Evolutionary conservation across 2,888 invertebrate genomes (phyloP).

Genomic region (Petrolisthes cinctipes): DNA sequence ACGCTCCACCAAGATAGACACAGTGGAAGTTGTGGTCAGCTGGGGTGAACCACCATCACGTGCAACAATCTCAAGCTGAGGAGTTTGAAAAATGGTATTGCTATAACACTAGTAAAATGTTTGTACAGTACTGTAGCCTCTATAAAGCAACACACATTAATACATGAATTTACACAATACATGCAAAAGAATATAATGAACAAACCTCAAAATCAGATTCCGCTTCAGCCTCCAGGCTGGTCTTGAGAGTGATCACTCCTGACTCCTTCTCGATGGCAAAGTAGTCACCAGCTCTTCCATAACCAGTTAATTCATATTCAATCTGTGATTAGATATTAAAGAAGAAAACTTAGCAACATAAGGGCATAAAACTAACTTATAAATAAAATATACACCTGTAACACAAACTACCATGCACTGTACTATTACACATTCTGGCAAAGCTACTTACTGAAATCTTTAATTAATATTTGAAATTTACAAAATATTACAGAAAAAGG

Average conservation of each 20-base stretch:
- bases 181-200: not conserved
- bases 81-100: conserved; percentile 21
- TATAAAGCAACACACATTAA: not conserved
- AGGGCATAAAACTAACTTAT: not conserved
- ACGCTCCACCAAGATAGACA: conserved; percentile 80
- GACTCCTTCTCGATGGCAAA: conserved; percentile 89
- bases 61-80: conserved; percentile 84
- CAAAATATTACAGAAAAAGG: not conserved
- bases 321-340: conserved; percentile 65
- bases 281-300: conserved; percentile 85
- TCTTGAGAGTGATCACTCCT: conserved; percentile 83
- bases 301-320: conserved; percentile 83
- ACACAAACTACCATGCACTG: no score
- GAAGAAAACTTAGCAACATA: not conserved
- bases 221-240: conserved; percentile 86
- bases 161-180: not conserved
- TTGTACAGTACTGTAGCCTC: not conserved
- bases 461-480: no score
- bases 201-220: conserved; percentile 87
- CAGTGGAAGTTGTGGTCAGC: conserved; percentile 83
- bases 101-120: not conserved
- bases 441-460: no score
- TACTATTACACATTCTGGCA: no score
- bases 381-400: no score
- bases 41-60: conserved; percentile 89